Conservation (phyloP, 2,797 vertebrate species). For the Microchirus variegatus region DNA sequence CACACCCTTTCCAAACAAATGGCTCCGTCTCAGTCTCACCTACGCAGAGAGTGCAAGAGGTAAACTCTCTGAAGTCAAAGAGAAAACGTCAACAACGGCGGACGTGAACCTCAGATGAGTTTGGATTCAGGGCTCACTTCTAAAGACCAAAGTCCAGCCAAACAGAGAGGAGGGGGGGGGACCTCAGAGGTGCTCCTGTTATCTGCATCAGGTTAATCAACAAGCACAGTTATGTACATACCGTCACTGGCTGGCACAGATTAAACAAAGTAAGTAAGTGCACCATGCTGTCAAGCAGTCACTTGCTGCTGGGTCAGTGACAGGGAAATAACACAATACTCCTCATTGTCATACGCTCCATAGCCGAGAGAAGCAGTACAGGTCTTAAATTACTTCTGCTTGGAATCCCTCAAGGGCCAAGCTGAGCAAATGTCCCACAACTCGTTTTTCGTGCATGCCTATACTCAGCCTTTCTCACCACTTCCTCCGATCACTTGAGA, state of each 20-base stretch:
- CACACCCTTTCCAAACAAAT: slow-evolving; percentile 84
- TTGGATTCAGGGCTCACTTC: slow-evolving; percentile 27
- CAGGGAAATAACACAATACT: slow-evolving; percentile 58
- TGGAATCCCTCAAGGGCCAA: slow-evolving; percentile 66
- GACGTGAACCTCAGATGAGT: slow-evolving; percentile 10
- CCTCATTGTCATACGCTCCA: slow-evolving; percentile 62
- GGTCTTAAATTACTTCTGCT: slow-evolving; percentile 69
- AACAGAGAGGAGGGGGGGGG: slow-evolving; percentile 18
- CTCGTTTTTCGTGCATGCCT: slow-evolving; percentile 61
- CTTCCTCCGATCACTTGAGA: slow-evolving; percentile 11
- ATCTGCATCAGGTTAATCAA: slow-evolving; percentile 58
- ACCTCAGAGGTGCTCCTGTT: slow-evolving; percentile 22
- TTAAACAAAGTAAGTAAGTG: slow-evolving; percentile 37
- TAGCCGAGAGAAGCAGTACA: slow-evolving; percentile 44
- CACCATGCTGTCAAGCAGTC: slow-evolving; percentile 37
- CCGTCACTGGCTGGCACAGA: slow-evolving; percentile 26
- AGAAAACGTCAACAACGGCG: neutral
- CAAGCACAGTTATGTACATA: slow-evolving; percentile 30
- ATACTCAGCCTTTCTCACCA: slow-evolving; percentile 23
- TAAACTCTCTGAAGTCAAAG: no score
- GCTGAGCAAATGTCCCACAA: slow-evolving; percentile 67
- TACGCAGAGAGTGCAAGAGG: slow-evolving; percentile 41
- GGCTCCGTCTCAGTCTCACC: slow-evolving; percentile 62
- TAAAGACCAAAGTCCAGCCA: slow-evolving; percentile 52
- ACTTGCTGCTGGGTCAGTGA: slow-evolving; percentile 49